Conservation (phyloP, 1,140 invertebrate genomes). For the Dryas iulia region DNA sequence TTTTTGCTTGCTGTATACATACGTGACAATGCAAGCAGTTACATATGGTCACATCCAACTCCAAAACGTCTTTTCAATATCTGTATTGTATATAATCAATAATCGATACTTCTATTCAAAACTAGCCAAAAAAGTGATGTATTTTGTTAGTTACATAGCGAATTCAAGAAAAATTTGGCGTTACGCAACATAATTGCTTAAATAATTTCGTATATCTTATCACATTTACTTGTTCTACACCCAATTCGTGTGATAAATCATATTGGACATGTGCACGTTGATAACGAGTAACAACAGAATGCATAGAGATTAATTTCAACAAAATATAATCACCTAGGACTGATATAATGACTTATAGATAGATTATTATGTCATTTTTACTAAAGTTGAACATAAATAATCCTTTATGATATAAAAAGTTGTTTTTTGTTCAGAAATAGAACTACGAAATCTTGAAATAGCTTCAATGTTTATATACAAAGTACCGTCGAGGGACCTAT, state of each 20-base stretch:
- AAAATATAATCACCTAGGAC: not conserved
- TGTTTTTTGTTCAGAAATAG: not conserved
- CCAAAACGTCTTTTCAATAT: not conserved
- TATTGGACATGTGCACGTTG: not conserved
- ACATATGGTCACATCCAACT: not conserved
- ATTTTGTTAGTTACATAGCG: too few species aligned
- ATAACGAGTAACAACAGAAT: not conserved
- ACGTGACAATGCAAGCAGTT: not conserved
- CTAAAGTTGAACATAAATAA: not conserved
- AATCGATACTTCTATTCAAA: not conserved
- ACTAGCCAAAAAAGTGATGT: too few species aligned
- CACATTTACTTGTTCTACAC: not conserved
- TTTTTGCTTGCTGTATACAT: slow-evolving; percentile 36
- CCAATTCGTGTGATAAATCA: not conserved
- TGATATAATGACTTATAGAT: not conserved
- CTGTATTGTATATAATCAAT: not conserved
- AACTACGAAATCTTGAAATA: not conserved
- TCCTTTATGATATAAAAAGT: not conserved
- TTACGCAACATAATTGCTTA: slow-evolving; percentile 4
- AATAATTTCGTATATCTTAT: slow-evolving; percentile 2
- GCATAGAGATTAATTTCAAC: not conserved
- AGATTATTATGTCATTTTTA: not conserved
- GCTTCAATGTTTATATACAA: not conserved
- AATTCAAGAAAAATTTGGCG: not conserved
- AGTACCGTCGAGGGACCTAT: not conserved